These are phyloP conservation scores for Zaprionus gabonicus DNA, from an alignment of 1,140 invertebrate species.

Conservation along the genomic window DNA sequence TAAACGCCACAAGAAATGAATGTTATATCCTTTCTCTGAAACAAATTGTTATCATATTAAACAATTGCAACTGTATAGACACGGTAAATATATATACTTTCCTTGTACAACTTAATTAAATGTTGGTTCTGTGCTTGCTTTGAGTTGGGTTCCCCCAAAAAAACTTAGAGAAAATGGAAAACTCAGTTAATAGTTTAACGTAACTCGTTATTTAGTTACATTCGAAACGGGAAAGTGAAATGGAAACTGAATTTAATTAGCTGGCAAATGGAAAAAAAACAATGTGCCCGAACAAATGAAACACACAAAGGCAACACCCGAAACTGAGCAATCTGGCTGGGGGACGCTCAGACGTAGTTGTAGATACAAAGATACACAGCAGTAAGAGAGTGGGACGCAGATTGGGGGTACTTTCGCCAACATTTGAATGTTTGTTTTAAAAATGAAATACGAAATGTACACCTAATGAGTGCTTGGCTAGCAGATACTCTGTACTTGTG, in stretches of 20 bases:
- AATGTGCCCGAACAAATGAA: slow-evolving; percentile 17
- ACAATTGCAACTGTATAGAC: too few relatives aligned
- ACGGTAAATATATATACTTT: neutral
- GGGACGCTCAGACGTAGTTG: neutral
- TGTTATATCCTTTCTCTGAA: too few relatives aligned
- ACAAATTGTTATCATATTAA: too few relatives aligned
- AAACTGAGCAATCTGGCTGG: neutral
- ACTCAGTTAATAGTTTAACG: slow-evolving; percentile 14
- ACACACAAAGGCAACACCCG: slow-evolving; percentile 4
- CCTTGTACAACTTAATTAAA: neutral
- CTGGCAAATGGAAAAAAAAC: slow-evolving; percentile 53
- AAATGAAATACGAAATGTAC: slow-evolving; percentile 5
- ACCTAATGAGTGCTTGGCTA: slow-evolving; percentile 5
- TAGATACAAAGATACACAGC: slow-evolving; percentile 4
- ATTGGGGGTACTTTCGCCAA: slow-evolving; percentile 5
- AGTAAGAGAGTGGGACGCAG: neutral
- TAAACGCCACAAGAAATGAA: too few relatives aligned
- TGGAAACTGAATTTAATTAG: slow-evolving; percentile 50
- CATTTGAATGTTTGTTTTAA: slow-evolving; percentile 25
- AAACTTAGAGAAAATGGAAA: neutral
- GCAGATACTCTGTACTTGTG: neutral
- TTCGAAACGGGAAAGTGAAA: slow-evolving; percentile 20
- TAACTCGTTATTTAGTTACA: slow-evolving; percentile 8
- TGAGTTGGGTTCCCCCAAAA: neutral
- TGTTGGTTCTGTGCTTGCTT: neutral